Base-by-base conservation (phyloP, 2,113 vertebrate genomes). In the Carassius auratus region DNA sequence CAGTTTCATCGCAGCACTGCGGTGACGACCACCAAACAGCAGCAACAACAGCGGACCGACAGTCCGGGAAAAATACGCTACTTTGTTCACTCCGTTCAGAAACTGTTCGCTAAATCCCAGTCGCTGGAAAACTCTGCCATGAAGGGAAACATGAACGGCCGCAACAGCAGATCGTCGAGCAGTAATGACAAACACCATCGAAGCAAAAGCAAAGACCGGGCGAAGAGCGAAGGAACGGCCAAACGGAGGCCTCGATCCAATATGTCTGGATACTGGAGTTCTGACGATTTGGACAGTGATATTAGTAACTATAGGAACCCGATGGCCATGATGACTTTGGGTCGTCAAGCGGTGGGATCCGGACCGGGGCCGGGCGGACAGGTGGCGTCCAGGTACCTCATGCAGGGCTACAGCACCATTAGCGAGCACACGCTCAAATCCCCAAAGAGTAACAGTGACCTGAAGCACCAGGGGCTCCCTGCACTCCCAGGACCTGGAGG, bases 251-350 rank as follows among this genome's bases (percentile, higher is more conserved):
- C 96, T 61, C 96, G 97, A 57, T 97, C 97, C 88, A 99, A 99
- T 93, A 98, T 99, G 93, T 99, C 98, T 0, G 98, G 98, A 86
- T 99, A 98, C 94, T 99, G 98, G 98, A 99, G 98, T 90, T 99
- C 98, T 0, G 98, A 99, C 0, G 98, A 99, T 91, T 90, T 99
- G 91, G 96, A 97, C 87, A 96, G 96, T 52, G 97, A 97, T 9
- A 92, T 97, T 86, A 96, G 97, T 93, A 97, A 95, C 90, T 97
- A 97, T 92, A 95, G 96, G 8, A 96, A 96, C 91, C 96, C 97
- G 0, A 94, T 96, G 93, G 96, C 96, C 76, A 96, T 98, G 94
- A 98, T 99, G 97, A 98, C 97, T 0, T 92, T 98, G 3, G 97
- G 97, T 48, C 95, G 95, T 64, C 89, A 83, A 79, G 77, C 66